phyloP scores from a whole-genome alignment of 2,113 vertebrate genomes.

The Crypturellus undulatus region DNA sequence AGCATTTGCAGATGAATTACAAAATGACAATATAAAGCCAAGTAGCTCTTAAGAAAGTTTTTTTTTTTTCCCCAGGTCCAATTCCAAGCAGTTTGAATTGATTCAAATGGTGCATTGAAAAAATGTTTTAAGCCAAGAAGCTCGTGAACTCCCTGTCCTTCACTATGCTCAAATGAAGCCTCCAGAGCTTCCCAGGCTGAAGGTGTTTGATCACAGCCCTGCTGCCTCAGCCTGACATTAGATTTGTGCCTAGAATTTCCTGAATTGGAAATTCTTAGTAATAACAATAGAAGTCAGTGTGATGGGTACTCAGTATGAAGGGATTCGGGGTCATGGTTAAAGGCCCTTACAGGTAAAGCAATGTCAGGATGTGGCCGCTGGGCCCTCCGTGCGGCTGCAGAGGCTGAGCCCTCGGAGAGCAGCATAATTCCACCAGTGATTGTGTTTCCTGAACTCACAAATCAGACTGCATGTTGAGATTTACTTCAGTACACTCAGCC shows the following conservation, averaged over 20 bases:
- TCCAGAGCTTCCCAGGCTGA: background rate
- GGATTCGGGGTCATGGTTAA: background rate
- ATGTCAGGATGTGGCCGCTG: background rate
- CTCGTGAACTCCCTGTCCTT: background rate
- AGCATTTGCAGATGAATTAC: background rate
- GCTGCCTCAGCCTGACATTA: background rate
- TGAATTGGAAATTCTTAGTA: background rate
- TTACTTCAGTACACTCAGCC: background rate
- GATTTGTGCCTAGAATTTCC: background rate
- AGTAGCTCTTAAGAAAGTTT: accelerated
- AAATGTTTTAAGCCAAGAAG: background rate
- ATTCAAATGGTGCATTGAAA: background rate
- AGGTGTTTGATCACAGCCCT: background rate
- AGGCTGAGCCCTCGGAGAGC: background rate
- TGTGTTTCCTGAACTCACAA: background rate
- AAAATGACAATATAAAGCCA: background rate
- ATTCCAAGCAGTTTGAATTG: background rate
- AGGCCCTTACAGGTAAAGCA: background rate
- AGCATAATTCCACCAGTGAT: background rate
- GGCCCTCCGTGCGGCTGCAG: background rate
- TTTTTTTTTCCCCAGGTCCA: background rate
- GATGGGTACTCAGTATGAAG: background rate
- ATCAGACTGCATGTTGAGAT: background rate
- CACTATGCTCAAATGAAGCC: background rate
- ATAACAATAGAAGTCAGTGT: background rate